These are phyloP conservation scores for Drosophila eohydei DNA, from an alignment of 2,888 invertebrate genomes.

Conservation along the genomic window DNA sequence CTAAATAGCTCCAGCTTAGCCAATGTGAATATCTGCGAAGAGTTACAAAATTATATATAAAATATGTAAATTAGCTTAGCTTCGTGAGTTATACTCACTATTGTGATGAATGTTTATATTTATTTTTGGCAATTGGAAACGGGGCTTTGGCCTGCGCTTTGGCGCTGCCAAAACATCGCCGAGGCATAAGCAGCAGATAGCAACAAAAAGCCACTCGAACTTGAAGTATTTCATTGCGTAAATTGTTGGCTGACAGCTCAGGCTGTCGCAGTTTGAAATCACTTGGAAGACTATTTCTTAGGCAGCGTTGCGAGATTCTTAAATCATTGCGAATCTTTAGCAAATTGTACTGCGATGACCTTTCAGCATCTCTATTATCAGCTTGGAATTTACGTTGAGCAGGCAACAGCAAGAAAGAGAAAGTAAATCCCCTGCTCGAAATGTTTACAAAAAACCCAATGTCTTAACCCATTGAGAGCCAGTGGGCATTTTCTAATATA, in stretches of 20 bases:
- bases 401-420: background rate
- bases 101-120: slow-evolving; percentile 65
- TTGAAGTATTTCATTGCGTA: slow-evolving; percentile 58
- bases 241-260: background rate
- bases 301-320: slow-evolving; percentile 13
- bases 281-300: slow-evolving; percentile 15
- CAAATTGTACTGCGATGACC: no score
- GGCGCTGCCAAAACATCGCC: slow-evolving; percentile 42
- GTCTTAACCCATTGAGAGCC: background rate
- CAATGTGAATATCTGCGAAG: slow-evolving; percentile 63
- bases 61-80: background rate
- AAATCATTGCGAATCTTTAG: slow-evolving; percentile 14
- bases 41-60: background rate
- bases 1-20: slow-evolving; percentile 17
- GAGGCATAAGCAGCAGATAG: slow-evolving; percentile 30
- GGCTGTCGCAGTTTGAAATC: background rate
- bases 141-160: slow-evolving; percentile 37
- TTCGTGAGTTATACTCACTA: slow-evolving; percentile 46
- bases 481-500: slow-evolving; percentile 28
- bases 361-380: background rate
- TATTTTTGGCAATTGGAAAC: slow-evolving; percentile 45
- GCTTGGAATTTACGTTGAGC: background rate
- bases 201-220: slow-evolving; percentile 46
- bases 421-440: slow-evolving; percentile 1
- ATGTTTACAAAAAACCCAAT: background rate